Base-by-base conservation (phyloP, 2,888 invertebrate genomes). In the Keiferia lycopersicella region DNA sequence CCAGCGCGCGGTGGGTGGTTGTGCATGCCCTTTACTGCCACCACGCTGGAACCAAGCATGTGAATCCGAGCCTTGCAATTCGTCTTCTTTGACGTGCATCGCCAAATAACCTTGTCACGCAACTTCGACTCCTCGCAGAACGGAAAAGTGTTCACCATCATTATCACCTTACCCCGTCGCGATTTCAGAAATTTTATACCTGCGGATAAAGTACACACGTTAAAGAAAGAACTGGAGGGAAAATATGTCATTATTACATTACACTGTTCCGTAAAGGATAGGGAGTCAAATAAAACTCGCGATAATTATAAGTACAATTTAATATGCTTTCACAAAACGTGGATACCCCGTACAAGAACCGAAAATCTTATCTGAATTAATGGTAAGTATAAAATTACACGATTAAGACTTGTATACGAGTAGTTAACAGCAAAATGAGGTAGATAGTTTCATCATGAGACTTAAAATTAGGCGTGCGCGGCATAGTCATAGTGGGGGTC, bases 101-200 rank as follows among this genome's bases (percentile, higher is more conserved):
- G 80, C 92, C 92, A 92, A 68, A 92, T 92, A 58, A 92, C 91
- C 73, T 92, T 92, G 71, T 91, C 91, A 66, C 91, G 77, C 75
- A 92, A 73, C 74, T 91, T 91, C 1, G 92, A 92, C 78, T 92
- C 92, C 74, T 92, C 92, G 73, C 92, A 92, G 77, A 92, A 92
- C 4, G 92, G 92, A 71, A 92, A 92, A 58, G 92, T 92, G 72
- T 92, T 92, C 79, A 92, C 92, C 89, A 92, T 88, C 92, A 92
- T 92, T 69, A 92, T 91, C 61, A 92, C 84, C 75, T 92, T 92
- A 65, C 92, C 92, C 53, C 92, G 91, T 1, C 92, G 86, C 39
- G 92, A 92, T 75, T 90, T 90, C 73, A 92, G 78, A 82, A 92
- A 92, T 76, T 89, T 86, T 76, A 91, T 91, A 79, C 91, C 91